Evolutionary conservation across 2,113 vertebrate genomes (phyloP).

Genomic region (Ivindomyrus marchei): DNA sequence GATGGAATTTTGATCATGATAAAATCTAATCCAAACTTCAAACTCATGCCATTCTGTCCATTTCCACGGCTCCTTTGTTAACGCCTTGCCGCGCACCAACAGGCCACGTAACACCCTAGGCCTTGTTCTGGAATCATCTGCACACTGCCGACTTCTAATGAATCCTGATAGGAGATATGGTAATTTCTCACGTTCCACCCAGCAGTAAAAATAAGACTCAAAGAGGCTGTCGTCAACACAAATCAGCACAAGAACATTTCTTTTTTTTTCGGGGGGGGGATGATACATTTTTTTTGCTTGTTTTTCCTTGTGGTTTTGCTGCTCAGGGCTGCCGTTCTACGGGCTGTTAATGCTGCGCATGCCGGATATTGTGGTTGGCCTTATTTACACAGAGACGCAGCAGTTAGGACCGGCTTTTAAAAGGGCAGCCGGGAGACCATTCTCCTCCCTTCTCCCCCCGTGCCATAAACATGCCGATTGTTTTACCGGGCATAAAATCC

Average conservation of each 20-base stretch:
- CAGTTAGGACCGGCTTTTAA: constrained; percentile 37
- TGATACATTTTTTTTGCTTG: background rate
- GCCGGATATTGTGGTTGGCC: constrained; percentile 12
- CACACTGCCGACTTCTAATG: background rate
- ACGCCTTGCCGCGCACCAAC: background rate
- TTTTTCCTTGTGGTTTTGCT: background rate
- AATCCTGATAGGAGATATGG: background rate
- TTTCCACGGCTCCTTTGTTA: background rate
- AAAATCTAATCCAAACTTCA: constrained; percentile 10
- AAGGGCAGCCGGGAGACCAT: constrained; percentile 15
- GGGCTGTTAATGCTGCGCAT: background rate
- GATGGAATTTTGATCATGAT: constrained; percentile 13
- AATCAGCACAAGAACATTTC: background rate
- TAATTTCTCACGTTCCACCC: background rate
- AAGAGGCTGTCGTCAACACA: background rate
- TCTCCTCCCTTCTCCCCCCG: constrained; percentile 27
- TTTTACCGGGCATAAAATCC: constrained; percentile 66
- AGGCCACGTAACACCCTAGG: background rate
- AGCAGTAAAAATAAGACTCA: background rate
- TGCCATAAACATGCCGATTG: constrained; percentile 47
- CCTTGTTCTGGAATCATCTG: background rate
- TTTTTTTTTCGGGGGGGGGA: background rate
- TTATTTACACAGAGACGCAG: constrained; percentile 39
- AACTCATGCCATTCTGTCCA: background rate
- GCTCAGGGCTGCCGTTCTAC: background rate